phyloP scores from a whole-genome alignment of 2,888 invertebrate species.

The Campaea margaritaria region DNA sequence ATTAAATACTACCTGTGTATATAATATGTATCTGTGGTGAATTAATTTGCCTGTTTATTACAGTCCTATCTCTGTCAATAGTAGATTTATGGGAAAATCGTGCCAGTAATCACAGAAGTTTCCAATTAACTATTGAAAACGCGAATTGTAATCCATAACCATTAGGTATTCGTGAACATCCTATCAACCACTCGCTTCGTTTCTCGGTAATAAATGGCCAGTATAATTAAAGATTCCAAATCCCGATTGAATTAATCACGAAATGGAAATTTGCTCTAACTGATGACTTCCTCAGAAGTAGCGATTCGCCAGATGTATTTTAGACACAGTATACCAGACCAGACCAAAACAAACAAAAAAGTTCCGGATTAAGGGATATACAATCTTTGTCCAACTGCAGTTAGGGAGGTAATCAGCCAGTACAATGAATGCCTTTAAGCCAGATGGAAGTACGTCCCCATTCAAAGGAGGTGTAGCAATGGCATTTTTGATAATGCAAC shows the following conservation, averaged over 20 bases:
- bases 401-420: background rate
- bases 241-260: slow-evolving; percentile 10
- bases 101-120: slow-evolving; percentile 2
- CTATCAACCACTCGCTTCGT: background rate
- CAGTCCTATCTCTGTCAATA: background rate
- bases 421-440: slow-evolving; percentile 22
- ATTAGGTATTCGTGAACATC: slow-evolving; percentile 8
- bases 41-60: background rate
- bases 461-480: slow-evolving; percentile 48
- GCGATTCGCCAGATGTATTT: background rate
- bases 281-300: slow-evolving; percentile 18
- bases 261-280: slow-evolving; percentile 20
- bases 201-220: slow-evolving; percentile 2
- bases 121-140: slow-evolving; percentile 10
- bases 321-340: background rate
- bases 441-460: slow-evolving; percentile 32
- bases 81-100: slow-evolving; percentile 4
- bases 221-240: slow-evolving; percentile 3
- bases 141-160: slow-evolving; percentile 11
- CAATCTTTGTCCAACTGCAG: slow-evolving; percentile 1
- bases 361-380: background rate
- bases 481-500: slow-evolving; percentile 58
- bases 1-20: background rate
- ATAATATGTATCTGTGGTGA: background rate
- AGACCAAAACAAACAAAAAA: background rate